Evolutionary conservation across 2,888 invertebrate species (phyloP), one percentile per base, ranked within the genome.

Genomic region (Himalopsyche kuldschensis): DNA sequence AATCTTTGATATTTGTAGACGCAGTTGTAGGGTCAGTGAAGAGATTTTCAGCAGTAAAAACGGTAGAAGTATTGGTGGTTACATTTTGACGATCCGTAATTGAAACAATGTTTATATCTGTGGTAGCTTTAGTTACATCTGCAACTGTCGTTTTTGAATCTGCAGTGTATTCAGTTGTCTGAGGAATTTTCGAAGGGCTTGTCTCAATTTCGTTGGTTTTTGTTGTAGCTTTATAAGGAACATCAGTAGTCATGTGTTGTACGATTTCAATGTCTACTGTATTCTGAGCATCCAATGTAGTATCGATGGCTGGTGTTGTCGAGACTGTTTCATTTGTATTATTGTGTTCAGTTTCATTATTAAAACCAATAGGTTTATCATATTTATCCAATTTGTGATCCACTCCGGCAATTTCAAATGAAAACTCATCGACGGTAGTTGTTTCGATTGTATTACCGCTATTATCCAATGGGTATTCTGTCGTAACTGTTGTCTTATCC

Each of bases 401-500:
- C 11, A 76, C 81, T 81, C 81, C 82, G n/a, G 79, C 55, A 35
- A 84, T 81, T 8, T 77, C 82, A 78, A 79, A 85, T n/a, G 35
- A 83, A 79, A 85, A 85, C 55, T 85, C 85, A 75, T 84, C 84
- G 4, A 83, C 81, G 10, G 82, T 82, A 20, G 84, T 84, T 15
- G 75, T 79, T 46, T 69, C 69, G 15, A 46, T 11, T 55, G 27
- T 55, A 15, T 63, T 24, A 63, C 27, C 27, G 10, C 24, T 63
- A 27, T 69, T 69, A 27, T 69, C 69, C 8, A 6, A 47, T 10
- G 41, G 4, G 27, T 46, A 30, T 78, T 78, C 78, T 17, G 78
- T 24, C 11, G 78, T 46, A 5, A 24, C 30, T 76, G 30, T 47
- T 8, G 81, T 81, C 32, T 48, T 31, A 32, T 63, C 79, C 11